phyloP scores from a whole-genome alignment of 1,140 invertebrate genomes.

The Cepaea nemoralis region DNA sequence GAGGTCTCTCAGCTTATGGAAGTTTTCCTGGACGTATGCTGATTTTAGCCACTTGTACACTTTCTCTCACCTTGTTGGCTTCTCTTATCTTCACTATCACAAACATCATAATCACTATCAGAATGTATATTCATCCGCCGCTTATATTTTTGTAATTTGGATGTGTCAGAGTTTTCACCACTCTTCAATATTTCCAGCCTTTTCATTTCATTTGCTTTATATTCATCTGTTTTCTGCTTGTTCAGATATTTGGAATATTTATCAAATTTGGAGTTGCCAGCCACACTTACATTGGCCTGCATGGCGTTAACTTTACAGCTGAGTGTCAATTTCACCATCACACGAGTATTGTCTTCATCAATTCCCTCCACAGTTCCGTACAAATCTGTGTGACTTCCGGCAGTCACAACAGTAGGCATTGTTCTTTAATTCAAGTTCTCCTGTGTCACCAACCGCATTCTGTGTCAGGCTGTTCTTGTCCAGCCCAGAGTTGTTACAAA shows the following conservation, averaged over 20 bases:
- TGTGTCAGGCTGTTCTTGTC: slow-evolving; percentile 44
- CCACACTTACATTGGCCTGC: slow-evolving; percentile 83
- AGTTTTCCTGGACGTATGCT: too few species aligned
- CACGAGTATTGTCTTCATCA: slow-evolving; percentile 85
- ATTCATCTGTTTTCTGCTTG: slow-evolving; percentile 65
- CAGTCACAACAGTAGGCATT: slow-evolving; percentile 62
- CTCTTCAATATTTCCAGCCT: slow-evolving; percentile 10
- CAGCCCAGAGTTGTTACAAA: slow-evolving; percentile 54
- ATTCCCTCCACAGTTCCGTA: slow-evolving; percentile 88
- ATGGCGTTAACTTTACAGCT: slow-evolving; percentile 80
- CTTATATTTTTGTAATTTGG: slow-evolving; percentile 3
- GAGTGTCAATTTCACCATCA: slow-evolving; percentile 84
- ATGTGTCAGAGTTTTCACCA: slow-evolving; percentile 3
- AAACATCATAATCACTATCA: slow-evolving; percentile 37
- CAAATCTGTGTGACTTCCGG: slow-evolving; percentile 77
- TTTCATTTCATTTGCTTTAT: slow-evolving; percentile 59
- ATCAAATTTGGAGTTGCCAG: slow-evolving; percentile 83
- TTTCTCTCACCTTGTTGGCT: slow-evolving; percentile 40
- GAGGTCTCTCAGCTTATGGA: too few species aligned
- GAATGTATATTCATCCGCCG: slow-evolving; percentile 34
- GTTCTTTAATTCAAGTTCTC: slow-evolving; percentile 59
- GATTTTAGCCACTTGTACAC: too few species aligned
- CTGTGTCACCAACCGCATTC: slow-evolving; percentile 49
- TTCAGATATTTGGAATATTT: slow-evolving; percentile 80
- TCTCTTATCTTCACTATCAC: slow-evolving; percentile 40